Evolutionary conservation across 2,113 vertebrate genomes (phyloP).

Genomic region (Salvator merianae): DNA sequence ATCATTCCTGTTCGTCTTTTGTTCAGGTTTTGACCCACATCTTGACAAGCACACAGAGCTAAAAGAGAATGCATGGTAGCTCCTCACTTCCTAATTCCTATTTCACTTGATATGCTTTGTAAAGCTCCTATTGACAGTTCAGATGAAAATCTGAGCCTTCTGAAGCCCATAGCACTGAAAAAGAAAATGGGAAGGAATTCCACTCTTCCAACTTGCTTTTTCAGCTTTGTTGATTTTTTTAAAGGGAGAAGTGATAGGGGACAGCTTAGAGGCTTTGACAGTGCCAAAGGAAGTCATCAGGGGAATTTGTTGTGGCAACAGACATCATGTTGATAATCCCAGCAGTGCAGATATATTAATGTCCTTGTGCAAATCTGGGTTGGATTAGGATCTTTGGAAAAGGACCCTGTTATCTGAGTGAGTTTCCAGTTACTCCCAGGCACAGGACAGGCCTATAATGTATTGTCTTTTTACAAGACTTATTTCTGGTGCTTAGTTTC

Average conservation of each 20-base stretch:
- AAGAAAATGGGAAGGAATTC: background rate
- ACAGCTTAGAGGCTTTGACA: background rate
- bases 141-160: background rate
- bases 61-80: background rate
- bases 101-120: background rate
- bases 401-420: background rate
- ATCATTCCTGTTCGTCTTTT: background rate
- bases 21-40: background rate
- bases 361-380: background rate
- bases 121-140: background rate
- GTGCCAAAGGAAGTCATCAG: background rate
- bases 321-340: background rate
- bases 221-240: background rate
- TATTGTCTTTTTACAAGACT: background rate
- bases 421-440: background rate
- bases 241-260: background rate
- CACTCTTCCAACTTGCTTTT: background rate
- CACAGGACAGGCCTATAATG: background rate
- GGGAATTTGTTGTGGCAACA: background rate
- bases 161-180: background rate
- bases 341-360: background rate
- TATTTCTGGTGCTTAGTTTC: slow-evolving; percentile 52
- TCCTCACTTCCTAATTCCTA: background rate
- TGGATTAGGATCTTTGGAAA: too few species aligned
- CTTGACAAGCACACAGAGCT: background rate